A percentile compares a stretch with the other conserved stretches of the same genome.
Conservation (phyloP, 2,888 invertebrate genomes). For the Stomorhina lunata region DNA sequence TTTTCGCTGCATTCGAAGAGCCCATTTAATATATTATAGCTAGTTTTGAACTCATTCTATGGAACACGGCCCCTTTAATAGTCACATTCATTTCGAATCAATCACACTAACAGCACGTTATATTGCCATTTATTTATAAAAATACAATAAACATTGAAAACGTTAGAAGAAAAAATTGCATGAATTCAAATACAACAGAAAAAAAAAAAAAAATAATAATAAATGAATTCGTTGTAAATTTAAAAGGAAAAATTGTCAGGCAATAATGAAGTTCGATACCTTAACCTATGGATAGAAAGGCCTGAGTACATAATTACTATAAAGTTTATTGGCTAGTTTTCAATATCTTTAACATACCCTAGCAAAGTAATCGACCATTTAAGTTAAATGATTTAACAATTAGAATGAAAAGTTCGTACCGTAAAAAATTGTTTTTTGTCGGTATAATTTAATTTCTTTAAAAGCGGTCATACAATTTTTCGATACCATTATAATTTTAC, state of each 20-base stretch:
- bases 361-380: no score
- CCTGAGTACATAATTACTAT: no score
- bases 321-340: no score
- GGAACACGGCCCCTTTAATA: background rate
- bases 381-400: no score
- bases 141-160: background rate
- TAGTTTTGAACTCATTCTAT: no score
- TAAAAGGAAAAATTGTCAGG: background rate
- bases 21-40: background rate
- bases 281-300: no score
- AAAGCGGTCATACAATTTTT: no score
- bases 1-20: background rate
- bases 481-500: no score
- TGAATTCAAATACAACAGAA: background rate
- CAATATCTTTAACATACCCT: no score
- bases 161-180: background rate
- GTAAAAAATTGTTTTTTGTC: no score
- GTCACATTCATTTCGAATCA: conserved; percentile 58
- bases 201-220: background rate
- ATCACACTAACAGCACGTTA: conserved; percentile 58
- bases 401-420: no score
- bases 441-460: no score
- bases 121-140: conserved; percentile 48
- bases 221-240: background rate
- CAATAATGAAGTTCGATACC: background rate